Conservation (phyloP, 2,113 vertebrate genomes). For the Pluvialis apricaria region DNA sequence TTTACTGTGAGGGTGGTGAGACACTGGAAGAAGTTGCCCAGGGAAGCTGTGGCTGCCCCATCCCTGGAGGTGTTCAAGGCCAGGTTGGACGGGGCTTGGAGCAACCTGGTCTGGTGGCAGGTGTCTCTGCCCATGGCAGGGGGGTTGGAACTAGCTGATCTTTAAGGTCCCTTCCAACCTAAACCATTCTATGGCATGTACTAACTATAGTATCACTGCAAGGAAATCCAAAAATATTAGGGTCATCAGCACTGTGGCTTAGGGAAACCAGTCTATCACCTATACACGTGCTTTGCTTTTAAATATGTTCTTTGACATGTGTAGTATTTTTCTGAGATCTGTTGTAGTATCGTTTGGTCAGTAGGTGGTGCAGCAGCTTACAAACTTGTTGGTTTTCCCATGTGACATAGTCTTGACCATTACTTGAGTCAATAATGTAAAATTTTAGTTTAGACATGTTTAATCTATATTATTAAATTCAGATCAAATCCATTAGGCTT, state of each 20-base stretch:
- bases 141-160: not conserved
- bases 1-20: too few species aligned
- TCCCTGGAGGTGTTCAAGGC: too few species aligned
- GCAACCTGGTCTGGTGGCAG: too few species aligned
- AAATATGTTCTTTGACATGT: not conserved
- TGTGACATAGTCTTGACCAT: not conserved
- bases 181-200: not conserved
- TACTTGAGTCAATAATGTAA: not conserved
- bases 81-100: too few species aligned
- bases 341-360: constrained; percentile 12
- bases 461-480: not conserved
- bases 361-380: constrained; percentile 37
- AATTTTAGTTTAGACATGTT: not conserved
- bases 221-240: not conserved
- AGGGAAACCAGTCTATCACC: not conserved
- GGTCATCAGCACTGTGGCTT: not conserved
- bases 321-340: not conserved
- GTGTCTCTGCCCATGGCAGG: too few species aligned
- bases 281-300: not conserved
- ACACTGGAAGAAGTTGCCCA: too few species aligned
- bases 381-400: not conserved
- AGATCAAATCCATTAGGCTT: not conserved
- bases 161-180: not conserved
- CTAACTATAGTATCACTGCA: not conserved
- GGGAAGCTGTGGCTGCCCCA: too few species aligned